These are phyloP conservation scores for Microctonus brassicae DNA, from an alignment of 2,888 invertebrate species.

Conservation along the genomic window DNA sequence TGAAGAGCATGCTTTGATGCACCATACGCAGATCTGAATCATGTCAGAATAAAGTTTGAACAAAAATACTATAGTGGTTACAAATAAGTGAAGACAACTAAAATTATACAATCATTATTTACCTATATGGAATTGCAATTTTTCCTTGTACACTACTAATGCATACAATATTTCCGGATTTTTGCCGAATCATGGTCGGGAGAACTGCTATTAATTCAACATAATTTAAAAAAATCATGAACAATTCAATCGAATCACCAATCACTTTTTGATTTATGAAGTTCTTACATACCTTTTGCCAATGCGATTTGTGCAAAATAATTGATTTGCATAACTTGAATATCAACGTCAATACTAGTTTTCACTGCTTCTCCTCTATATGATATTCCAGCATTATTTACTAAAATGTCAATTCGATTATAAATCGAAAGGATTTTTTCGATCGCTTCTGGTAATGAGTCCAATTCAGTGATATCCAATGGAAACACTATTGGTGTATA, in stretches of 20 bases:
- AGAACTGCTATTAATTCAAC: constrained; percentile 78
- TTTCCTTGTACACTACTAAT: constrained; percentile 95
- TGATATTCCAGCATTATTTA: constrained; percentile 94
- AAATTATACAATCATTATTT: constrained; percentile 7
- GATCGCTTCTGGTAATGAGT: constrained; percentile 75
- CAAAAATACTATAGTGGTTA: too few species aligned
- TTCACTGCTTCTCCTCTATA: constrained; percentile 81
- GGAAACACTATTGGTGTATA: constrained; percentile 81
- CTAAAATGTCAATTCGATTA: constrained; percentile 86
- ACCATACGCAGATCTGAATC: constrained; percentile 82
- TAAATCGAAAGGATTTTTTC: constrained; percentile 78
- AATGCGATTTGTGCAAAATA: constrained; percentile 94
- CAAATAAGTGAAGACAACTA: background rate
- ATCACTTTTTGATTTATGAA: background rate
- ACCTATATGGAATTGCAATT: constrained; percentile 87
- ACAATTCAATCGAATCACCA: background rate
- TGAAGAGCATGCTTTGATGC: constrained; percentile 96
- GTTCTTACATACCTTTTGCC: constrained; percentile 81
- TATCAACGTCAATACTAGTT: constrained; percentile 85
- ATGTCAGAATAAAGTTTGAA: background rate
- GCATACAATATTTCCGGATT: constrained; percentile 86
- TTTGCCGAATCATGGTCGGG: constrained; percentile 83
- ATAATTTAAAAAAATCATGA: background rate
- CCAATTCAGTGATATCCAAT: constrained; percentile 82
- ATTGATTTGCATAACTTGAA: constrained; percentile 92